phyloP scores from a whole-genome alignment of 2,113 vertebrate genomes.

The Gila orcuttii region DNA sequence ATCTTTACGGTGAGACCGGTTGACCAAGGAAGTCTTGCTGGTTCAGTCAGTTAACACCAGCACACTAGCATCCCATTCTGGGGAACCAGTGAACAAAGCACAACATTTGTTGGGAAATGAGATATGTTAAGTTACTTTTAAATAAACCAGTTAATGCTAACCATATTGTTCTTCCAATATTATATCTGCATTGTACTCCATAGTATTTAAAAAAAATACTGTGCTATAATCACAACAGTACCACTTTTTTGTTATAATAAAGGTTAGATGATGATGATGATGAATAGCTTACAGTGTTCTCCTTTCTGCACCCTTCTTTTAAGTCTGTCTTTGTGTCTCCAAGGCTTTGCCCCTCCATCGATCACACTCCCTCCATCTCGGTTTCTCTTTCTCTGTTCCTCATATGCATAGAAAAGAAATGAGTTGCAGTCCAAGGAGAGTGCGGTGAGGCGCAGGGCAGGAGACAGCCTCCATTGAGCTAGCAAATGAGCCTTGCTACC shows the following conservation, averaged over 20 bases:
- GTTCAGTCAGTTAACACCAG: neutral
- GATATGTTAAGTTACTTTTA: neutral
- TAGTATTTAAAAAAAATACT: neutral
- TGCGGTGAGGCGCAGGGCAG: conserved; percentile 41
- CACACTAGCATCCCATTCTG: neutral
- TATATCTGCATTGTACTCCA: neutral
- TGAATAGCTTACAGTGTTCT: neutral
- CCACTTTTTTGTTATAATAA: neutral
- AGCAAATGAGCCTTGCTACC: conserved; percentile 63
- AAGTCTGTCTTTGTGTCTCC: conserved; percentile 48
- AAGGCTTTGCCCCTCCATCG: conserved; percentile 62
- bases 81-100: neutral
- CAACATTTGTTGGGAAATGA: neutral
- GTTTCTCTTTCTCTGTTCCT: neutral
- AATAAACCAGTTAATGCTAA: neutral
- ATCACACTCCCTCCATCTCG: conserved; percentile 63
- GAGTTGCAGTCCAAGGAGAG: conserved; percentile 43
- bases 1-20: neutral
- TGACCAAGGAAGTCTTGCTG: neutral
- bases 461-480: conserved; percentile 64
- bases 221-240: neutral
- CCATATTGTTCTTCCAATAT: neutral
- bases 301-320: conserved; percentile 14
- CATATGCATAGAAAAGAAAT: conserved; percentile 2
- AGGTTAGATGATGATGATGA: neutral